Conservation (phyloP, 2,797 vertebrate species). For the Diplodus puntazzo region DNA sequence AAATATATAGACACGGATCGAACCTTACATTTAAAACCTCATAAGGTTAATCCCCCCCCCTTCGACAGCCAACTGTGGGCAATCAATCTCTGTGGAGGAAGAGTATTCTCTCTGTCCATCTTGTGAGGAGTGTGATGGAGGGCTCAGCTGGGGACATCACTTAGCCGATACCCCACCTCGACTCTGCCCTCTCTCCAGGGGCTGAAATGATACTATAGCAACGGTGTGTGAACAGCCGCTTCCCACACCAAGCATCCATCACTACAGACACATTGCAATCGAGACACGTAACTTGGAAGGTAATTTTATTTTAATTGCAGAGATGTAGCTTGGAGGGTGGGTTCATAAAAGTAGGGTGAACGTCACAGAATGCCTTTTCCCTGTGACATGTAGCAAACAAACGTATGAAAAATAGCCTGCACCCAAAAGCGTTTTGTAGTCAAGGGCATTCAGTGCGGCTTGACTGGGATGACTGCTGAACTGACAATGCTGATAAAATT, state of each 20-base stretch:
- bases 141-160: slow-evolving; percentile 72
- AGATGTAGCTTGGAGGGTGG: slow-evolving; percentile 24
- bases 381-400: slow-evolving; percentile 56
- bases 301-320: slow-evolving; percentile 64
- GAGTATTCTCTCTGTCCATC: slow-evolving; percentile 76
- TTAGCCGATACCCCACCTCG: slow-evolving; percentile 57
- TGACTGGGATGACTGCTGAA: slow-evolving; percentile 71
- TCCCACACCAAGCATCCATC: slow-evolving; percentile 57
- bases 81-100: slow-evolving; percentile 74
- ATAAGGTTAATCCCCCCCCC: slow-evolving; percentile 77
- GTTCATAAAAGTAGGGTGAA: slow-evolving; percentile 49
- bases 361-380: neutral
- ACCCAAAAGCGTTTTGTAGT: slow-evolving; percentile 45
- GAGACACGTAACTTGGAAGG: slow-evolving; percentile 43
- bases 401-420: slow-evolving; percentile 52
- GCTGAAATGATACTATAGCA: slow-evolving; percentile 67
- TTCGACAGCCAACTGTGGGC: slow-evolving; percentile 63
- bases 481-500: slow-evolving; percentile 76
- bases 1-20: slow-evolving; percentile 12
- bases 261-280: slow-evolving; percentile 52
- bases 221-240: slow-evolving; percentile 50
- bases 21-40: slow-evolving; percentile 50
- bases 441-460: slow-evolving; percentile 67
- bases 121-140: slow-evolving; percentile 76
- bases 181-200: slow-evolving; percentile 59